phyloP scores from a whole-genome alignment of 2,888 invertebrate genomes.

The Melanostoma scalare region DNA sequence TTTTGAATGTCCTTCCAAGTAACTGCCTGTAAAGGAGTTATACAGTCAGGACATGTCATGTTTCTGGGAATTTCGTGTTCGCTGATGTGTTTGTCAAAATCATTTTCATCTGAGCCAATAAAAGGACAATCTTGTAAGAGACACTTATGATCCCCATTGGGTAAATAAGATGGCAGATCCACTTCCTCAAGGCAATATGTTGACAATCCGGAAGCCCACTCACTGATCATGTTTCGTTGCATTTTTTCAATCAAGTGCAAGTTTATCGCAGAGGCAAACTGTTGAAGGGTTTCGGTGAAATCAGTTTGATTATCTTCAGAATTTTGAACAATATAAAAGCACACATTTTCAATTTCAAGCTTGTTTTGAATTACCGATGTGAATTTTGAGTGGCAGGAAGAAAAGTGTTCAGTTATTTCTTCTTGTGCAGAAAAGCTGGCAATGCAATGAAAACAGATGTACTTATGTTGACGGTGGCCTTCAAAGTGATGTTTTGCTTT shows the following conservation, averaged over 20 bases:
- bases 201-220: slow-evolving; percentile 29
- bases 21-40: too few relatives aligned
- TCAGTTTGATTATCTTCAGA: slow-evolving; percentile 3
- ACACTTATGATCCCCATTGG: slow-evolving; percentile 18
- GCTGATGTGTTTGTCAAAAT: slow-evolving; percentile 25
- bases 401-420: slow-evolving; percentile 23
- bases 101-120: slow-evolving; percentile 12
- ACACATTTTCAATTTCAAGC: not conserved
- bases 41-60: slow-evolving; percentile 32
- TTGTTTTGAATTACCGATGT: not conserved
- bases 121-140: slow-evolving; percentile 27
- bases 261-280: not conserved
- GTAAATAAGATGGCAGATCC: slow-evolving; percentile 26
- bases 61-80: slow-evolving; percentile 21
- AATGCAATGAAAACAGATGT: slow-evolving; percentile 51
- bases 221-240: not conserved
- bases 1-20: slow-evolving; percentile 37
- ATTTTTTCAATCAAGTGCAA: slow-evolving; percentile 7
- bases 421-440: slow-evolving; percentile 2
- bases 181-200: slow-evolving; percentile 34
- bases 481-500: slow-evolving; percentile 5
- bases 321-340: slow-evolving; percentile 27
- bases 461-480: slow-evolving; percentile 25
- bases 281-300: slow-evolving; percentile 5
- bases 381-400: not conserved